Base-by-base conservation (phyloP, 2,113 vertebrate genomes). In the Grammomys dolichurus region DNA sequence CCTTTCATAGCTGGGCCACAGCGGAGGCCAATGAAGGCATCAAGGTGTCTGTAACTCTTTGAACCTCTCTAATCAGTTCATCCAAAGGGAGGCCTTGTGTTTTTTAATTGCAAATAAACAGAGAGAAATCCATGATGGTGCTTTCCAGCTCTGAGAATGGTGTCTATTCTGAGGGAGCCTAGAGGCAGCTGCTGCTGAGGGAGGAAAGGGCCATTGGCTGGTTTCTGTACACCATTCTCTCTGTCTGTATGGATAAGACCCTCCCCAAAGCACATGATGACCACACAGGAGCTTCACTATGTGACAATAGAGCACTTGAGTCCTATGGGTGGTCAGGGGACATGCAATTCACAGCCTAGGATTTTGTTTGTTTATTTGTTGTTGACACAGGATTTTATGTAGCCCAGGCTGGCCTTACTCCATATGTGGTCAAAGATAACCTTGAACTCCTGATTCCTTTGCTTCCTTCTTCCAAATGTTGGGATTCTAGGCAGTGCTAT, bases 81-180 rank as follows among this genome's bases (percentile, higher is more conserved):
- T 94, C 80, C 56, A 65, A 40, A 2, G 94, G 94, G 72, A 90
- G 86, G 60, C 10, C 36, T 65, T 93, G 88, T 92, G 81, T 90
- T 69, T 87, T 95, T 78, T 92, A 95, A 96, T 91, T 92, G 89
- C 90, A 95, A 96, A 96, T 95, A 93, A 97, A 95, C 92, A 96
- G 87, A 96, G 76, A 76, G 80, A 95, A 96, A 97, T 78, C 80
- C 2, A 0, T 73, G 56, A 58, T 2, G 73, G 87, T 48, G 58
- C 58, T 16, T 6, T 1, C 11, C 58, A 19, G 84, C 73, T 84
- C 87, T 12, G 56, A 3, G 60, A 48, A 60, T 5, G 58, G 24
- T 65, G 54, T 95, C 84, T 87, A 82, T 56, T 85, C 77, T 13
- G 11, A 72, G 33, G 58, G 56, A 78, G 95, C 36, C 54, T n/a